phyloP scores from a whole-genome alignment of 2,113 vertebrate species.

The Fregetta grallaria region DNA sequence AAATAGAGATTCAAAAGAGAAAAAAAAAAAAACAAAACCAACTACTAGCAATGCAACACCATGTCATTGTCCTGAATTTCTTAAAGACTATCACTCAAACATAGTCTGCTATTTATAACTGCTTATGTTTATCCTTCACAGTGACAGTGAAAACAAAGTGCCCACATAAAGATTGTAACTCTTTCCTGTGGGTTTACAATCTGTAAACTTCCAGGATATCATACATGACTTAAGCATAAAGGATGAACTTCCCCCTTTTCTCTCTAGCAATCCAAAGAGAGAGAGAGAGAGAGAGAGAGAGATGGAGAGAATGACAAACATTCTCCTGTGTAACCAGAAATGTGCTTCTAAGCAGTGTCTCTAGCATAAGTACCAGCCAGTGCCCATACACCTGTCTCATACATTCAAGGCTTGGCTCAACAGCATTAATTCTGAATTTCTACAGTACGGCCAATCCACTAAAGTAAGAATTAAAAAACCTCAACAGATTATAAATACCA shows the following conservation, averaged over 20 bases:
- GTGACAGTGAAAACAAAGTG: constrained; percentile 46
- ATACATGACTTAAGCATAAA: constrained; percentile 3
- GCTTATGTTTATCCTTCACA: constrained; percentile 46
- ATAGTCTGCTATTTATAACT: constrained; percentile 54
- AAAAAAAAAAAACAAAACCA: not conserved
- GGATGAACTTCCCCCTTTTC: constrained; percentile 25
- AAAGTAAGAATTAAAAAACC: constrained; percentile 44
- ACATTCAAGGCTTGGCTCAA: constrained; percentile 74
- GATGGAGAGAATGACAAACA: constrained; percentile 22
- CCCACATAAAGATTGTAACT: not conserved
- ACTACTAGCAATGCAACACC: constrained; percentile 37
- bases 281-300: constrained; percentile 23
- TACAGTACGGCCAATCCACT: constrained; percentile 27
- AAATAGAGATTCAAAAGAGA: not conserved
- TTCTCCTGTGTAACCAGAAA: constrained; percentile 48
- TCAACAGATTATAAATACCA: constrained; percentile 56
- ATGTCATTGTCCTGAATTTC: constrained; percentile 33
- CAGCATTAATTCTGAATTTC: constrained; percentile 57
- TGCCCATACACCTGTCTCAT: constrained; percentile 23
- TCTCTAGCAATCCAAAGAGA: constrained; percentile 31
- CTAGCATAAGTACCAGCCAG: constrained; percentile 40
- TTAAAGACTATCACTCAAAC: constrained; percentile 11
- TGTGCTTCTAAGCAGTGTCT: constrained; percentile 34
- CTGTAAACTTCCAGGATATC: constrained; percentile 55
- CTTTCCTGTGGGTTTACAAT: constrained; percentile 30